Conservation (phyloP, 53 echinoderm and acorn worm species). For the Mesocentrotus franciscanus region DNA sequence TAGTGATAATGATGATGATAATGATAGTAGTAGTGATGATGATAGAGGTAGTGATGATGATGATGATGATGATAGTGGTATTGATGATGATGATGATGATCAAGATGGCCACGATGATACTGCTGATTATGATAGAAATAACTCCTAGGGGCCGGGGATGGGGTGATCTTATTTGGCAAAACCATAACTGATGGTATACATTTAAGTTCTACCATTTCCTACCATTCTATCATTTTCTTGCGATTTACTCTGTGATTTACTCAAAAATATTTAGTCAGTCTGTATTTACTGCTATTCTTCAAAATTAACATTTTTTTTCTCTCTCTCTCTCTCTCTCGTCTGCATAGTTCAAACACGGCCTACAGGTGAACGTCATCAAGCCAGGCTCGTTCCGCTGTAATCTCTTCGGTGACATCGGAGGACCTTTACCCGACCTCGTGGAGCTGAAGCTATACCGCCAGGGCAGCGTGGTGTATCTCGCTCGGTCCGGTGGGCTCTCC, state of each 20-base stretch:
- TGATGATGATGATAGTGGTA: slow-evolving; percentile 1
- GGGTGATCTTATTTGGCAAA: too few relatives aligned
- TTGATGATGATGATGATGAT: neutral
- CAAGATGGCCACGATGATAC: neutral
- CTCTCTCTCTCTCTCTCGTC: neutral
- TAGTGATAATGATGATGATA: neutral
- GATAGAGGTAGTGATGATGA: neutral
- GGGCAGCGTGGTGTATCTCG: slow-evolving; percentile 80
- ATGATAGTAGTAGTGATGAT: neutral
- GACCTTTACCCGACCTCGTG: slow-evolving; percentile 70
- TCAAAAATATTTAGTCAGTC: too few relatives aligned
- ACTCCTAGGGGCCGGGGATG: too few relatives aligned
- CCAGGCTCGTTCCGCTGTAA: slow-evolving; percentile 82
- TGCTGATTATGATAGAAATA: neutral
- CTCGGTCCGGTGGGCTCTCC: slow-evolving; percentile 79
- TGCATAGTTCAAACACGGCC: slow-evolving; percentile 68
- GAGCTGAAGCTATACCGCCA: slow-evolving; percentile 77
- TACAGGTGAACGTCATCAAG: slow-evolving; percentile 84
- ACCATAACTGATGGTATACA: too few relatives aligned
- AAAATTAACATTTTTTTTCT: neutral
- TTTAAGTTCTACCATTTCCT: too few relatives aligned
- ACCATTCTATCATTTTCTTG: too few relatives aligned
- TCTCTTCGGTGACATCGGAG: slow-evolving; percentile 78
- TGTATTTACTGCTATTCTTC: neutral
- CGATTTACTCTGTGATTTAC: too few relatives aligned